These are phyloP conservation scores for Pseudobourletiella spinata DNA, from an alignment of 1,140 invertebrate species.

Conservation along the genomic window DNA sequence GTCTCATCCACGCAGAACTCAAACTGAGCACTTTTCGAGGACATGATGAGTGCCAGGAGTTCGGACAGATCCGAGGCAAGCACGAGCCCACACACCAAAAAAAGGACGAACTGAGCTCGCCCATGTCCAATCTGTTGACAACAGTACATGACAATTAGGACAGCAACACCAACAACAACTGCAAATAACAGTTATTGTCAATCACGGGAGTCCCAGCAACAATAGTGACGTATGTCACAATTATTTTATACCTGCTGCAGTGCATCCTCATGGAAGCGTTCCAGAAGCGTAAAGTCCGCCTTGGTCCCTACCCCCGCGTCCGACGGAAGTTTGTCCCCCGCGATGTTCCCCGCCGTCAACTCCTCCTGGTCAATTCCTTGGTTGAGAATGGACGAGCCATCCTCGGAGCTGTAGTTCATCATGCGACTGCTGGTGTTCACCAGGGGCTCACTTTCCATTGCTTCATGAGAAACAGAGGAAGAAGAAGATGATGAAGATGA, in stretches of 20 bases:
- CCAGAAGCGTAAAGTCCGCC: constrained; percentile 20
- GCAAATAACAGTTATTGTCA: too few relatives aligned
- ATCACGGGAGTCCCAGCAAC: too few relatives aligned
- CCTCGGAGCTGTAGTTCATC: constrained; percentile 33
- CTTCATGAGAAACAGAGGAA: too few relatives aligned
- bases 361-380: constrained; percentile 16
- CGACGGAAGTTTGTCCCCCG: constrained; percentile 7
- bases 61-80: constrained; percentile 32
- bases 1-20: constrained; percentile 35
- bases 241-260: constrained; percentile 33
- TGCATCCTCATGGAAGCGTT: constrained; percentile 36
- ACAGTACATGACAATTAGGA: too few relatives aligned
- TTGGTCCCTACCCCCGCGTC: constrained; percentile 5
- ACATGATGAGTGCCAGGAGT: constrained; percentile 36
- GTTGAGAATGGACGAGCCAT: constrained; percentile 31
- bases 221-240: too few relatives aligned
- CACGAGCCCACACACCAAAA: constrained; percentile 29
- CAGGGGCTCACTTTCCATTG: constrained; percentile 36
- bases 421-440: constrained; percentile 24
- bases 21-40: constrained; percentile 36
- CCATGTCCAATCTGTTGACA: constrained; percentile 35
- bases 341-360: background rate
- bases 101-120: constrained; percentile 27
- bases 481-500: too few relatives aligned
- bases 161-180: too few relatives aligned